Evolutionary conservation across 2,888 invertebrate genomes (phyloP).

Genomic region (Hyalella azteca): DNA sequence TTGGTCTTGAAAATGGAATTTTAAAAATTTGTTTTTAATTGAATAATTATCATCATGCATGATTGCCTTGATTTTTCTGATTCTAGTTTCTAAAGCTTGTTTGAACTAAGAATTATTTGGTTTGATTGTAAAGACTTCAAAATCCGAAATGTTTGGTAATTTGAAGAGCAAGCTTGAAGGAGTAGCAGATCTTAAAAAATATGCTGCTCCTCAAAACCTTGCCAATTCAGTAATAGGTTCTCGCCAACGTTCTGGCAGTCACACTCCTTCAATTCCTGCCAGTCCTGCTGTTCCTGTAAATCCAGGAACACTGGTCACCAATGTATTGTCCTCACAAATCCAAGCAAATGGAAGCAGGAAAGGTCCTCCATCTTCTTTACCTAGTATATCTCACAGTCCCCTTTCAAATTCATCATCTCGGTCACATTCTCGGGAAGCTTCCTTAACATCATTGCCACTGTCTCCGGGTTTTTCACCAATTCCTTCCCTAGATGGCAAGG

Average conservation of each 20-base stretch:
- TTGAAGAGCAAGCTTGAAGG: slow-evolving; percentile 55
- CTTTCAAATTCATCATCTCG: slow-evolving; percentile 26
- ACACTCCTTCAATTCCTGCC: slow-evolving; percentile 50
- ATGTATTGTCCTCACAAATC: background rate
- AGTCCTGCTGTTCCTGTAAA: slow-evolving; percentile 43
- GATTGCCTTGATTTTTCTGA: too few species aligned
- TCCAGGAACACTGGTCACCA: slow-evolving; percentile 43
- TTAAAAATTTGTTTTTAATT: too few species aligned
- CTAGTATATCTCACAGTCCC: slow-evolving; percentile 29
- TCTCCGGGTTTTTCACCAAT: slow-evolving; percentile 30
- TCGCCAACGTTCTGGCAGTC: slow-evolving; percentile 51
- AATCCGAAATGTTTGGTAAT: slow-evolving; percentile 56
- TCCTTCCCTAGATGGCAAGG: slow-evolving; percentile 1
- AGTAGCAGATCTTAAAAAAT: slow-evolving; percentile 53
- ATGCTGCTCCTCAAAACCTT: slow-evolving; percentile 48
- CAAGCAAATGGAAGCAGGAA: slow-evolving; percentile 29
- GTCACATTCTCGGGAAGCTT: slow-evolving; percentile 11
- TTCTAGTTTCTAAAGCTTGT: too few species aligned
- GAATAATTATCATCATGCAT: too few species aligned
- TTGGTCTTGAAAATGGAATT: too few species aligned
- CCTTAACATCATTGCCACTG: slow-evolving; percentile 3
- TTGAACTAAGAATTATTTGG: too few species aligned
- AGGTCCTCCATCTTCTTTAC: background rate
- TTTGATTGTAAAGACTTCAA: too few species aligned
- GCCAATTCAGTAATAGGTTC: slow-evolving; percentile 42